phyloP scores from a whole-genome alignment of 2,797 vertebrate genomes.

The Acipenser transmontanus region DNA sequence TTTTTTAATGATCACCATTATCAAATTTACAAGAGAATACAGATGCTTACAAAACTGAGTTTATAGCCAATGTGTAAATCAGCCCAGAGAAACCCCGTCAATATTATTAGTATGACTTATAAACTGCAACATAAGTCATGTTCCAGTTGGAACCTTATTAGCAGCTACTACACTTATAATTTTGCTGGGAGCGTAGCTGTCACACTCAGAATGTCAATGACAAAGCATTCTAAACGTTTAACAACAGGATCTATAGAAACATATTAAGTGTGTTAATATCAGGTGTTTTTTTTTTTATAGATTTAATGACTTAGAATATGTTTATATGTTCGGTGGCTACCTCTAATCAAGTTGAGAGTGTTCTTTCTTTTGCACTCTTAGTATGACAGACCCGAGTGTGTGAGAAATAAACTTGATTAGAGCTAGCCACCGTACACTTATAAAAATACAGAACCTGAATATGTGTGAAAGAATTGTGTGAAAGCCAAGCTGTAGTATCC shows the following conservation, averaged over 20 bases:
- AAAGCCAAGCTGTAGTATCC: slow-evolving; percentile 12
- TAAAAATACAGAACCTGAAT: slow-evolving; percentile 36
- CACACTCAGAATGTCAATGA: neutral
- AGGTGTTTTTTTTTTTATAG: neutral
- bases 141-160: neutral
- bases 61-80: neutral
- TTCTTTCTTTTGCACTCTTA: neutral
- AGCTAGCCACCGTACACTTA: too few species aligned
- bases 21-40: neutral
- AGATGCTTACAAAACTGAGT: neutral
- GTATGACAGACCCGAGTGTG: too few species aligned
- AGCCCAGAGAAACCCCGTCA: too few species aligned
- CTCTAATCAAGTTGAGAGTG: neutral
- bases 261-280: neutral
- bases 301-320: neutral
- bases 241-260: too few species aligned
- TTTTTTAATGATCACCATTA: too few species aligned
- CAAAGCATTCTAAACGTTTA: too few species aligned
- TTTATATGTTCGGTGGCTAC: neutral
- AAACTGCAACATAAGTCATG: neutral
- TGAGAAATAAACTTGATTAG: neutral
- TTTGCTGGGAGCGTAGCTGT: neutral
- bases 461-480: slow-evolving; percentile 30
- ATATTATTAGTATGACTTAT: neutral
- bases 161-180: neutral